These are phyloP conservation scores for Odontamblyopus lacepedii DNA, from an alignment of 2,797 vertebrate species.

Conservation along the genomic window DNA sequence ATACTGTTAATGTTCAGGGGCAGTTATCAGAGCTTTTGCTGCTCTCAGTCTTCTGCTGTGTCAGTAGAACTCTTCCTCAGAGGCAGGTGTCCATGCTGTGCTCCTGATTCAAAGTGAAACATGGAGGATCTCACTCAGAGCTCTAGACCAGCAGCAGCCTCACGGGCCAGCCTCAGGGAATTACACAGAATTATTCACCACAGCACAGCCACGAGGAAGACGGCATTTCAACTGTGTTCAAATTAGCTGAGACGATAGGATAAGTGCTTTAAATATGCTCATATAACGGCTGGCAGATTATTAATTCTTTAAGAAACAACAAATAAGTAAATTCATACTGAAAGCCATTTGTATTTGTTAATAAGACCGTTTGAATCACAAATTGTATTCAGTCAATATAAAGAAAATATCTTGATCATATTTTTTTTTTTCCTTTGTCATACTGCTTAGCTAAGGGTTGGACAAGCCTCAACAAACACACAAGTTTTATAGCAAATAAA, in stretches of 20 bases:
- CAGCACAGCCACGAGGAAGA: conserved; percentile 2
- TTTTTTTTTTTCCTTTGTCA: too few relatives aligned
- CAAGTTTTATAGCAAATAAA: too few relatives aligned
- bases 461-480: too few relatives aligned
- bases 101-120: conserved; percentile 24
- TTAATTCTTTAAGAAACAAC: not conserved
- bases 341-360: too few relatives aligned
- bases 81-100: conserved; percentile 22
- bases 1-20: conserved; percentile 17
- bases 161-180: conserved; percentile 33
- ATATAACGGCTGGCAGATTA: not conserved
- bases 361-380: too few relatives aligned
- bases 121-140: conserved; percentile 26
- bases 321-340: too few relatives aligned
- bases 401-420: too few relatives aligned
- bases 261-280: not conserved
- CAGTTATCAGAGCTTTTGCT: conserved; percentile 32
- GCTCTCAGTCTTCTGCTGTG: conserved; percentile 19
- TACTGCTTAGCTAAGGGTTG: too few relatives aligned
- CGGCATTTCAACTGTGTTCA: not conserved
- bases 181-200: conserved; percentile 2
- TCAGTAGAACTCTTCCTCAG: conserved; percentile 24
- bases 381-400: too few relatives aligned
- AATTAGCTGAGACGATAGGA: not conserved
- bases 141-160: conserved; percentile 40